Evolutionary conservation across 2,888 invertebrate species (phyloP).

Genomic region (Tipula unca): DNA sequence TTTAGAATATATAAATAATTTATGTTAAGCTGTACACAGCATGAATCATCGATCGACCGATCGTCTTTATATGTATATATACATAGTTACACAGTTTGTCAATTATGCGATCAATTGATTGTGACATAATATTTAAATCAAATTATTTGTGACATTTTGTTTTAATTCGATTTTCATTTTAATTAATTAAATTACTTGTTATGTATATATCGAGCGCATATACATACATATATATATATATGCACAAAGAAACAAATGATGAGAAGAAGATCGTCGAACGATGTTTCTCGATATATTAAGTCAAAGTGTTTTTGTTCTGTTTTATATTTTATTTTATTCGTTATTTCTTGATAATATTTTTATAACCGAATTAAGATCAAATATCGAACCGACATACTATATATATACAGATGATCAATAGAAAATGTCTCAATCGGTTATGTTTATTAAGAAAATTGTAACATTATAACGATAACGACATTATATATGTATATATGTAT

Average conservation of each 20-base stretch:
- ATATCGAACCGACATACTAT: neutral
- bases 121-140: neutral
- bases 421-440: neutral
- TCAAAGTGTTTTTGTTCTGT: neutral
- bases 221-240: too few species aligned
- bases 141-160: neutral
- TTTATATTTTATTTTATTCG: neutral
- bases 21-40: neutral
- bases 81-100: neutral
- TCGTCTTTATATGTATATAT: too few species aligned
- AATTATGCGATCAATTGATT: neutral
- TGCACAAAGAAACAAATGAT: neutral
- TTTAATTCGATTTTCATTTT: neutral
- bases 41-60: neutral
- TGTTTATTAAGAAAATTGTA: too few species aligned
- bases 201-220: too few species aligned
- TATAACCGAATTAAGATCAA: neutral
- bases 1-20: neutral
- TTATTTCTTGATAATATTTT: neutral
- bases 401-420: neutral
- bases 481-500: too few species aligned
- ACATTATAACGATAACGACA: too few species aligned
- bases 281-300: neutral
- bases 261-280: neutral
- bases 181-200: neutral